phyloP scores from a whole-genome alignment of 2,888 invertebrate species.

The Microplitis manilae region DNA sequence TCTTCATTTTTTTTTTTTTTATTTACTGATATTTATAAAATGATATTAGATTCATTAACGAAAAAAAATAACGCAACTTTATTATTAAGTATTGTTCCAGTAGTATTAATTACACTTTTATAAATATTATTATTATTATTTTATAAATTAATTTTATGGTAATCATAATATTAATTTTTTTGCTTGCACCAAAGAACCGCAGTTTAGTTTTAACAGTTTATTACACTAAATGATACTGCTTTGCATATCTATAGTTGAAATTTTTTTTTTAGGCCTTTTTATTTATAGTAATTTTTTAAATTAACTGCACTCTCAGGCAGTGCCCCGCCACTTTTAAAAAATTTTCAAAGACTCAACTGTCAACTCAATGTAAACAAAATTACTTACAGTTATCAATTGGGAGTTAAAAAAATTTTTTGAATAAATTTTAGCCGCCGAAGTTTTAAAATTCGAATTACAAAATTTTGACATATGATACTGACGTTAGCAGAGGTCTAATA shows the following conservation, averaged over 20 bases:
- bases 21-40: background rate
- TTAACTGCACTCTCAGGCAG: background rate
- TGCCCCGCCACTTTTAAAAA: no score
- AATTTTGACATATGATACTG: no score
- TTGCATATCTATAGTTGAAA: conserved; percentile 47
- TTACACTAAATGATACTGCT: conserved; percentile 39
- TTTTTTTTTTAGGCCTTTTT: background rate
- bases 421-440: no score
- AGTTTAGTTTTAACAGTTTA: conserved; percentile 32
- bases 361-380: no score
- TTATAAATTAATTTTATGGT: conserved; percentile 16
- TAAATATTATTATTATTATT: conserved; percentile 6
- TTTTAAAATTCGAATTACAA: no score
- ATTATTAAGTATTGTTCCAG: background rate
- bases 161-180: conserved; percentile 27
- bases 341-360: no score
- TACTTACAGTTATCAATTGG: no score
- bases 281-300: background rate
- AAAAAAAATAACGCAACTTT: background rate
- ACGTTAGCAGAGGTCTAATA: no score
- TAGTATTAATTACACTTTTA: background rate
- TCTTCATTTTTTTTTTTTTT: background rate
- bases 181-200: conserved; percentile 50
- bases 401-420: no score
- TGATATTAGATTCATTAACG: background rate